A percentile compares a stretch with the other conserved stretches of the same genome.
Evolutionary conservation across 2,113 vertebrate species (phyloP).

Genomic region (Corapipo altera): DNA sequence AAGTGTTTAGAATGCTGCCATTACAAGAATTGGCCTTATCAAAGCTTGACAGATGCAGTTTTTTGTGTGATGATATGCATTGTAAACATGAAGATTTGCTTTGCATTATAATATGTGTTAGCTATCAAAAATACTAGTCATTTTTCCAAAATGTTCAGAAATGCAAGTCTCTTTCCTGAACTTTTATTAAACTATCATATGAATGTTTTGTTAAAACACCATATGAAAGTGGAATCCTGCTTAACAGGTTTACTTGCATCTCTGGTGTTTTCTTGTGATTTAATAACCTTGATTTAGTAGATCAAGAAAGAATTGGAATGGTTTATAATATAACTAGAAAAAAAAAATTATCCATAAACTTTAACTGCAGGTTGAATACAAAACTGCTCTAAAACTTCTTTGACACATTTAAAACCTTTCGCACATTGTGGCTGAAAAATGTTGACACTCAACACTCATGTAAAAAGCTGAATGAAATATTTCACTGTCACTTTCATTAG

Average conservation of each 20-base stretch:
- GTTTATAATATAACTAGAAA: background rate
- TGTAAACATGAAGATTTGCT: background rate
- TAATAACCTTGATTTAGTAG: background rate
- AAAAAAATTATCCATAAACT: background rate
- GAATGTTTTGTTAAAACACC: background rate
- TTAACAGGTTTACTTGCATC: background rate
- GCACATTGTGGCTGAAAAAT: background rate
- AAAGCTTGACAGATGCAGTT: background rate
- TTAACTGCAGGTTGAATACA: background rate
- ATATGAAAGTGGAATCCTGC: background rate
- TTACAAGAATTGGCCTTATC: background rate
- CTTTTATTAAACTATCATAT: background rate
- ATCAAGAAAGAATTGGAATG: background rate
- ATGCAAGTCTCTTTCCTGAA: background rate
- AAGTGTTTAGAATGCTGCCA: background rate
- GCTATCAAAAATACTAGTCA: background rate
- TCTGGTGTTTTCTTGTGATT: background rate
- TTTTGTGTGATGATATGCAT: background rate
- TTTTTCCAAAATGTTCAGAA: background rate
- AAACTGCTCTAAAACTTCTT: background rate
- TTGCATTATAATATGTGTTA: background rate
- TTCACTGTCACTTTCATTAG: background rate
- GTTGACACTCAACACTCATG: background rate
- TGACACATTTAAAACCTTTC: background rate
- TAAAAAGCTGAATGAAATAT: background rate